phyloP scores from a whole-genome alignment of 2,797 vertebrate species.

The Mus minutoides region DNA sequence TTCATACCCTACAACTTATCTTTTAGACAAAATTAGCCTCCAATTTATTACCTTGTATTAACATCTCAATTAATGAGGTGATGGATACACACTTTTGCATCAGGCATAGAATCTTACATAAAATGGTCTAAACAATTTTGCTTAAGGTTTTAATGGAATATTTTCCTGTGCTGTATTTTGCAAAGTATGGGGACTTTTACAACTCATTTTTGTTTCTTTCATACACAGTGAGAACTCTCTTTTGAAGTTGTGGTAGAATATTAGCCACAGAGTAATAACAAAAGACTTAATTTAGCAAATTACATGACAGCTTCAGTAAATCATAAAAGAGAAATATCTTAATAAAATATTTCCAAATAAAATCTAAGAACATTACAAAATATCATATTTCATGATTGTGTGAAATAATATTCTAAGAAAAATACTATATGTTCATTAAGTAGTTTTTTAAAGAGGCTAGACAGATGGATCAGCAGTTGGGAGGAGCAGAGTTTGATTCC shows the following conservation, averaged over 20 bases:
- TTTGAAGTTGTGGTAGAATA: not conserved
- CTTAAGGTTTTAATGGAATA: slow-evolving; percentile 31
- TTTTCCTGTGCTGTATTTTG: not conserved
- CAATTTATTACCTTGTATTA: not conserved
- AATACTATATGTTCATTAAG: too few relatives aligned
- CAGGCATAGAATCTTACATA: not conserved
- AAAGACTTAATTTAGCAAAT: slow-evolving; percentile 41
- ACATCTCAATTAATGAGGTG: not conserved
- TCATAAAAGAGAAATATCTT: not conserved
- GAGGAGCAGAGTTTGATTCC: too few relatives aligned
- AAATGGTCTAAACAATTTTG: slow-evolving; percentile 39
- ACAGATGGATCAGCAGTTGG: too few relatives aligned
- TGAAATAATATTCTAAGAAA: too few relatives aligned
- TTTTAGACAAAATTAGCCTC: not conserved
- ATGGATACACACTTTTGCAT: not conserved
- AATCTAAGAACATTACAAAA: not conserved
- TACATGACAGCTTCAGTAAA: not conserved
- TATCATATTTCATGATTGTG: not conserved
- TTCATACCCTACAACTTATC: not conserved
- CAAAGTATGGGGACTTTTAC: not conserved
- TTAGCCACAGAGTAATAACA: not conserved
- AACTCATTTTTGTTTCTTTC: not conserved
- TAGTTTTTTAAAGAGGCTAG: too few relatives aligned
- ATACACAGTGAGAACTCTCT: not conserved
- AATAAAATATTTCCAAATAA: not conserved